Evolutionary conservation across 64 coral and sea anemone species (phyloP), one percentile per base, ranked within the genome.

Genomic region (Orbicella faveolata): DNA sequence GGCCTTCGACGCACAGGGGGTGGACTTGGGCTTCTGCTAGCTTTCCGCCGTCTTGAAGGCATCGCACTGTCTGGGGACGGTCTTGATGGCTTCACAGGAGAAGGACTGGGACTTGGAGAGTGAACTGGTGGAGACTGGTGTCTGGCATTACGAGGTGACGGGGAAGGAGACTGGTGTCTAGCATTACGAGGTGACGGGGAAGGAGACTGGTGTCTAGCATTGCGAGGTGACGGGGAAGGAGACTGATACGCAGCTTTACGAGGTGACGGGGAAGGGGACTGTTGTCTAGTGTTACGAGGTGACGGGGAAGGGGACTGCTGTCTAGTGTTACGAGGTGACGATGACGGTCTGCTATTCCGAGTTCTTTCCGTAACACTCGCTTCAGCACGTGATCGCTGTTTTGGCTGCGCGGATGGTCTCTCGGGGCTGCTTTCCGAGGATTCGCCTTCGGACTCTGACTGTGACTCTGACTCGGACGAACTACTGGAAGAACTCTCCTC

Each of bases 401-500:
- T 85, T 69, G 82, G 52, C 20, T 18, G 37, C 30, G 25, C 35
- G 8, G 39, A 52, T 52, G 19, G 21, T 36, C 20, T 82, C 64
- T 52, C 64, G 23, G 63, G 39, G 82, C 65, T 66, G 68, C 82
- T 85, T 30, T 68, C 20, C 0, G 82, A 73, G 0, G 82, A 85
- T 30, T 72, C 37, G 9, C 65, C 65, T 12, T 85, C 82, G 41
- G 82, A 85, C 39, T 65, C 64, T 73, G 82, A 84, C 34, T 65
- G 37, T 73, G 82, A 84, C 16, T 48, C 62, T 0, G 81, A 85
- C 11, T 72, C 82, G 35, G 82, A 85, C 23, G 82, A 85, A 73
- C 82, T 85, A 53, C 82, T 72, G 21, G 82, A 85, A 72, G 82
- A 85, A 25, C 82, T 85, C 36, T 85, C 82, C 39, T 85, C 82